phyloP scores from a whole-genome alignment of 2,888 invertebrate species.

The Drosophila meridiana region DNA sequence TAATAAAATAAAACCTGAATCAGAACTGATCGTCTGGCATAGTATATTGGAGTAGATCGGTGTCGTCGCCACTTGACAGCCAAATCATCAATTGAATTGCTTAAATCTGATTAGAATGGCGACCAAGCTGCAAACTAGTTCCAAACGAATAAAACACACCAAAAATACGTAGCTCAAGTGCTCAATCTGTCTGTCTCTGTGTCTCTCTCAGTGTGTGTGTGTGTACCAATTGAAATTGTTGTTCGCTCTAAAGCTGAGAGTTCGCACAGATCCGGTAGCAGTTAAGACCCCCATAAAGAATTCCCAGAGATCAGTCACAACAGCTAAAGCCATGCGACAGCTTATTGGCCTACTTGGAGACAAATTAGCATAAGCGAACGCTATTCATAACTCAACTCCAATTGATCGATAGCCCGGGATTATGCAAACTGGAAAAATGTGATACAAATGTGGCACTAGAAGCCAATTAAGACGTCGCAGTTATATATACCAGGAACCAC shows the following conservation, averaged over 20 bases:
- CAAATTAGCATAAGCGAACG: conserved; percentile 57
- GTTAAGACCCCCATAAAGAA: conserved; percentile 46
- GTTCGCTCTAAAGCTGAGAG: conserved; percentile 35
- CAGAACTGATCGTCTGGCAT: conserved; percentile 22
- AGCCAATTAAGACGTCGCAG: conserved; percentile 12
- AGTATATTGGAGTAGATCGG: conserved; percentile 43
- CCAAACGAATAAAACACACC: conserved; percentile 35
- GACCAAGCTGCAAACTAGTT: conserved; percentile 49
- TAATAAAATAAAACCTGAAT: conserved; percentile 42
- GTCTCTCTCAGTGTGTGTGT: conserved; percentile 8
- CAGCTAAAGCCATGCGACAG: conserved; percentile 22
- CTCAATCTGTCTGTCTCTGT: conserved; percentile 28
- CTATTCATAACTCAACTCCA: conserved; percentile 28
- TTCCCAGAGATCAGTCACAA: conserved; percentile 34
- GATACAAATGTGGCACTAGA: conserved; percentile 31
- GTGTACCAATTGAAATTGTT: conserved; percentile 46
- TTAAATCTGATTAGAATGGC: conserved; percentile 70
- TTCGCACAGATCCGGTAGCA: conserved; percentile 54
- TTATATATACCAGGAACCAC: conserved; percentile 24
- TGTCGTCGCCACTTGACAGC: conserved; percentile 56
- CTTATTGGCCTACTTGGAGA: conserved; percentile 57
- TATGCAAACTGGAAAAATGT: background rate
- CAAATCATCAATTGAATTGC: conserved; percentile 51
- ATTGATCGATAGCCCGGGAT: conserved; percentile 36
- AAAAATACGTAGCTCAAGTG: conserved; percentile 48